phyloP scores from a whole-genome alignment of 2,888 invertebrate species.

The Volucella inflata region DNA sequence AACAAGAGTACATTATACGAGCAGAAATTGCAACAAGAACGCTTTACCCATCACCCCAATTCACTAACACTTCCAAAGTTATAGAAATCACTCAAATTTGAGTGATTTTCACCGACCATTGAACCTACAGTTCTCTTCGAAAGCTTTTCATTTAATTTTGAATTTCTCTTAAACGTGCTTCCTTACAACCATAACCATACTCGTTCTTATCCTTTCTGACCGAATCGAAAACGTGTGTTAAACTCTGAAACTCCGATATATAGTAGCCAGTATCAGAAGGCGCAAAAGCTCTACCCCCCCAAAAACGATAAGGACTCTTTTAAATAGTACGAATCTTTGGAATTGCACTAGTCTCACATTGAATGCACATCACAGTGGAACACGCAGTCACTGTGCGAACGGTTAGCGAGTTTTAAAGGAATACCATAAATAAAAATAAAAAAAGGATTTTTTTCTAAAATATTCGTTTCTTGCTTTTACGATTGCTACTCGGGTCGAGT shows the following conservation, averaged over 20 bases:
- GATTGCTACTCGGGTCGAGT: slow-evolving; percentile 3
- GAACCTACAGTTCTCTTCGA: slow-evolving; percentile 41
- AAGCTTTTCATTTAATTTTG: slow-evolving; percentile 1
- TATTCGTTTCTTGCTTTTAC: slow-evolving; percentile 22
- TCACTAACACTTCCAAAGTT: background rate
- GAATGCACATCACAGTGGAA: slow-evolving; percentile 66
- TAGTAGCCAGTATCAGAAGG: background rate
- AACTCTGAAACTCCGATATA: background rate
- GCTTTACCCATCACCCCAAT: slow-evolving; percentile 3
- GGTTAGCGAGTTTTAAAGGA: slow-evolving; percentile 58
- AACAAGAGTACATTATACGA: background rate
- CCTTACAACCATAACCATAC: background rate
- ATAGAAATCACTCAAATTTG: slow-evolving; percentile 45
- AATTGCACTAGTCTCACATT: slow-evolving; percentile 72
- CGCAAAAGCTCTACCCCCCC: slow-evolving; percentile 55
- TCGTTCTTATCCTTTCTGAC: background rate
- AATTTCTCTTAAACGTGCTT: slow-evolving; percentile 40
- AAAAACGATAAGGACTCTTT: slow-evolving; percentile 62
- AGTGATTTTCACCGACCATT: slow-evolving; percentile 49
- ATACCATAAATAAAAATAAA: slow-evolving; percentile 19
- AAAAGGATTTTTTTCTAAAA: background rate
- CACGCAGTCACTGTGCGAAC: slow-evolving; percentile 25
- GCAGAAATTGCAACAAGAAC: slow-evolving; percentile 28
- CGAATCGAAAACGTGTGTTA: background rate
- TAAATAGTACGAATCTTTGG: slow-evolving; percentile 66